A percentile compares a stretch with the other conserved stretches of the same genome.
phyloP scores from a whole-genome alignment of 2,888 invertebrate genomes.

The Hermaeophaga mercurialis region DNA sequence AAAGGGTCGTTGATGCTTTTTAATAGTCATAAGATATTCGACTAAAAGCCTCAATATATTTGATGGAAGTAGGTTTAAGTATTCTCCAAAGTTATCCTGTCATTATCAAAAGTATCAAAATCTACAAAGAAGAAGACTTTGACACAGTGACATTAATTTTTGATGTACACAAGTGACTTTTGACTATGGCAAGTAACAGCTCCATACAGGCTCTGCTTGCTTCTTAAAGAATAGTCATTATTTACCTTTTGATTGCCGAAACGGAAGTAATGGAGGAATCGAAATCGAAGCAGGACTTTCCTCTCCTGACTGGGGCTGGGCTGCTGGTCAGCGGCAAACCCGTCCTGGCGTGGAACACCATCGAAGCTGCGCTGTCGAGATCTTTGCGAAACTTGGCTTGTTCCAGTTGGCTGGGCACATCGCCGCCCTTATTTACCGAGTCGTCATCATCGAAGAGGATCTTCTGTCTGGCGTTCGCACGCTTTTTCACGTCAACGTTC shows the following conservation, averaged over 20 bases:
- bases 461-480: slow-evolving; percentile 47
- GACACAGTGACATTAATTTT: too few species aligned
- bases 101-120: too few species aligned
- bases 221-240: slow-evolving; percentile 24
- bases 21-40: too few species aligned
- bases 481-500: slow-evolving; percentile 37
- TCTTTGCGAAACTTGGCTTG: slow-evolving; percentile 75
- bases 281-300: slow-evolving; percentile 81
- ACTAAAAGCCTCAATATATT: too few species aligned
- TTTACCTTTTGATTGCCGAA: slow-evolving; percentile 80
- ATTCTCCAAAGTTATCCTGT: too few species aligned
- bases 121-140: too few species aligned
- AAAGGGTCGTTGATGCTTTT: too few species aligned
- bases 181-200: too few species aligned
- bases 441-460: slow-evolving; percentile 49
- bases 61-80: too few species aligned
- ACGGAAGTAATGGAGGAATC: slow-evolving; percentile 80
- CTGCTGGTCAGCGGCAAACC: slow-evolving; percentile 85
- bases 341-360: slow-evolving; percentile 82
- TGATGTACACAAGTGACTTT: too few species aligned
- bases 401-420: slow-evolving; percentile 72
- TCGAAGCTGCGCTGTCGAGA: slow-evolving; percentile 77
- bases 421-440: slow-evolving; percentile 32
- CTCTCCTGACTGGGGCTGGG: slow-evolving; percentile 80
- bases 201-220: too few species aligned